These are phyloP conservation scores for Doryteuthis pealeii DNA, from an alignment of 1,140 invertebrate species.

Conservation along the genomic window DNA sequence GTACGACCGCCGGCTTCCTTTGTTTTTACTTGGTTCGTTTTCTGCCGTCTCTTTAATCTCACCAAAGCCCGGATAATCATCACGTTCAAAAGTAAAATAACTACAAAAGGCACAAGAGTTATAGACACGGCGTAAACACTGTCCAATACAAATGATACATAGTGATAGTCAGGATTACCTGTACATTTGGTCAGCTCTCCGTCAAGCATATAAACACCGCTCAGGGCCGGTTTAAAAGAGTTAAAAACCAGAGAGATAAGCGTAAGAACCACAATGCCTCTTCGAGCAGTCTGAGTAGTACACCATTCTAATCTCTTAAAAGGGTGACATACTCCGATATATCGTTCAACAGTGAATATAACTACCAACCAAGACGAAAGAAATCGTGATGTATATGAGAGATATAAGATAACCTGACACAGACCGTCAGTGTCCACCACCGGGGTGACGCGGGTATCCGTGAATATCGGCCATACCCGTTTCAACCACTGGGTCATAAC, in stretches of 20 bases:
- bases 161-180: conserved; percentile 27
- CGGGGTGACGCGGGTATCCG: conserved; percentile 17
- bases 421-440: conserved; percentile 42
- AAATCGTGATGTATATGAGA: conserved; percentile 48
- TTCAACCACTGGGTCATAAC: conserved; percentile 48
- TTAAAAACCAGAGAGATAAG: conserved; percentile 44
- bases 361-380: conserved; percentile 54
- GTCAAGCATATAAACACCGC: conserved; percentile 51
- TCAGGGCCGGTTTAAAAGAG: conserved; percentile 51
- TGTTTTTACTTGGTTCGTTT: conserved; percentile 12
- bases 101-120: conserved; percentile 45
- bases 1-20: conserved; percentile 24
- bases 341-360: conserved; percentile 52
- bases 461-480: conserved; percentile 27
- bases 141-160: conserved; percentile 46
- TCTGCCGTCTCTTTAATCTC: conserved; percentile 5
- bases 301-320: conserved; percentile 19
- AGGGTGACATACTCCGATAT: conserved; percentile 38
- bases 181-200: conserved; percentile 30
- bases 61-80: conserved; percentile 38
- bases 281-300: conserved; percentile 12
- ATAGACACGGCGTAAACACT: conserved; percentile 45
- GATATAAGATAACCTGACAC: conserved; percentile 45
- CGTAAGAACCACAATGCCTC: conserved; percentile 21
- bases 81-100: conserved; percentile 44